Conservation (phyloP, 2,797 vertebrate genomes). For the Cuculus canorus region DNA sequence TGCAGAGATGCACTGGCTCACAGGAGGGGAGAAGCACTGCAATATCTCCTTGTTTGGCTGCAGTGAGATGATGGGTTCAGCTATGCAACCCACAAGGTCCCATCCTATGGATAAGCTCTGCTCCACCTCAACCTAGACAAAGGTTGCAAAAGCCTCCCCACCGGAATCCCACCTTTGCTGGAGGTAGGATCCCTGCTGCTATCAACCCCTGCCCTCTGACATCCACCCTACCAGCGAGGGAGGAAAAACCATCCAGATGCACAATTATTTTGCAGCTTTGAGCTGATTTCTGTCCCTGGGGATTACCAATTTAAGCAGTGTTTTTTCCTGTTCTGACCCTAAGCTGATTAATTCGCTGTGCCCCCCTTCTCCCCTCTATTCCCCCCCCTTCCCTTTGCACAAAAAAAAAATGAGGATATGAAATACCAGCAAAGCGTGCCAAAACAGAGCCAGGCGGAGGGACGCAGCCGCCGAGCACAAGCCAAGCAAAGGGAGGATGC, state of each 20-base stretch:
- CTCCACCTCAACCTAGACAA: background rate
- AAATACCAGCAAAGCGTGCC: background rate
- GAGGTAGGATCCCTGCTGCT: background rate
- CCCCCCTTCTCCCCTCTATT: background rate
- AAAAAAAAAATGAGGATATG: background rate
- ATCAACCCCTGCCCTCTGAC: background rate
- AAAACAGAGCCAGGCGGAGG: background rate
- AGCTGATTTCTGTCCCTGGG: background rate
- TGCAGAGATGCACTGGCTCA: accelerated
- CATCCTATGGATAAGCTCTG: background rate
- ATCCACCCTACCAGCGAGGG: accelerated
- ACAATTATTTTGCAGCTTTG: background rate
- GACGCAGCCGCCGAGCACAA: accelerated
- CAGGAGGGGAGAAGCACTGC: background rate
- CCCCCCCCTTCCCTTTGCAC: background rate
- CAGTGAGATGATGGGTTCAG: background rate
- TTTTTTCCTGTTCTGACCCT: slow-evolving; percentile 62
- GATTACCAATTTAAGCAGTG: slow-evolving; percentile 62
- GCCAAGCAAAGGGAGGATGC: background rate
- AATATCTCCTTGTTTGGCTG: background rate
- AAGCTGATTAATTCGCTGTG: slow-evolving; percentile 56
- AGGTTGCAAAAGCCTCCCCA: background rate
- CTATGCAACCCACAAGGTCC: background rate
- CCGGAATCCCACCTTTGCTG: background rate
- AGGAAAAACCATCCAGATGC: background rate